phyloP scores from a whole-genome alignment of 1,140 invertebrate species.

The Drosophila lowei region DNA sequence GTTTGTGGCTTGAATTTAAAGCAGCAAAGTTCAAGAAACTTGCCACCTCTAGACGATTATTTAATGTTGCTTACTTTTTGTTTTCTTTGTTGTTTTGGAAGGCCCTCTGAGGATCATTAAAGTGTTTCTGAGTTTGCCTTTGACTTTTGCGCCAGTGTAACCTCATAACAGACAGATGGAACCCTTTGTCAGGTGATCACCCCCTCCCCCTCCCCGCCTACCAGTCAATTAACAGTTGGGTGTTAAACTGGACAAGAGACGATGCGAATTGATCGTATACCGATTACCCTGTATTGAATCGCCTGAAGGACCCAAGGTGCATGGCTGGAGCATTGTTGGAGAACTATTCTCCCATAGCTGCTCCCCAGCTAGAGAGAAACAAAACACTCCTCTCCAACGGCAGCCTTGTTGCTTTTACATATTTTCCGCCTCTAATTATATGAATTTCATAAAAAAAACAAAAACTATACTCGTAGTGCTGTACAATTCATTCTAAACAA shows the following conservation, averaged over 20 bases:
- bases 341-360: too few species aligned
- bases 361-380: too few species aligned
- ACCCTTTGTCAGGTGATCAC: constrained; percentile 45
- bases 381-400: too few species aligned
- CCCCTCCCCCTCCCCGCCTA: background rate
- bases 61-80: constrained; percentile 31
- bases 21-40: constrained; percentile 53
- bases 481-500: constrained; percentile 23
- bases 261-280: background rate
- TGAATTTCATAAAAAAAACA: constrained; percentile 1
- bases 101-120: constrained; percentile 31
- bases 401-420: too few species aligned
- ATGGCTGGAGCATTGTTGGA: too few species aligned
- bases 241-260: constrained; percentile 32
- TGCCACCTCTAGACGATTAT: constrained; percentile 47
- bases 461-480: constrained; percentile 1
- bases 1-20: constrained; percentile 53
- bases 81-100: constrained; percentile 1
- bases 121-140: constrained; percentile 23
- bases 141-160: constrained; percentile 31
- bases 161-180: constrained; percentile 22
- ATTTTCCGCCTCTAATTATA: too few species aligned
- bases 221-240: constrained; percentile 37
- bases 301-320: too few species aligned
- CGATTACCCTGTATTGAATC: background rate